Conservation (phyloP, 2,797 vertebrate species). For the Anabas testudineus region DNA sequence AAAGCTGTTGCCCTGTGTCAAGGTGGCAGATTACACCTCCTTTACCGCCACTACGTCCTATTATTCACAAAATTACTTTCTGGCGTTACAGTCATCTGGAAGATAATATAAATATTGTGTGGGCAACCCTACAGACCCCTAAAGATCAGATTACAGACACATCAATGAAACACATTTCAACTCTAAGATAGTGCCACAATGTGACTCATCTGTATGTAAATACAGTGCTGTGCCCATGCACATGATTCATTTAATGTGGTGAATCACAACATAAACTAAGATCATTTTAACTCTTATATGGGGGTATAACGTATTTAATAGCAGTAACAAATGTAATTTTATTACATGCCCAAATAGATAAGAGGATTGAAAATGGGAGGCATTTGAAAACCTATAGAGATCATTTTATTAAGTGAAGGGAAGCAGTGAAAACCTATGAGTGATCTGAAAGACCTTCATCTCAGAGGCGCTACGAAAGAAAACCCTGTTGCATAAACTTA, state of each 20-base stretch:
- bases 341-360: conserved; percentile 64
- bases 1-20: conserved; percentile 35
- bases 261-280: conserved; percentile 55
- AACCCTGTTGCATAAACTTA: conserved; percentile 15
- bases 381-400: conserved; percentile 43
- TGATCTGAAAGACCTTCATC: conserved; percentile 46
- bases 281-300: conserved; percentile 48
- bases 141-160: conserved; percentile 63
- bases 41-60: conserved; percentile 24
- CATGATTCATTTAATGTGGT: conserved; percentile 55
- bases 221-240: conserved; percentile 26
- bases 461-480: conserved; percentile 26
- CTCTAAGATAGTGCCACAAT: conserved; percentile 41
- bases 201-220: conserved; percentile 70
- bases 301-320: conserved; percentile 44
- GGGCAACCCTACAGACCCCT: conserved; percentile 49
- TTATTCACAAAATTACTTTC: conserved; percentile 70
- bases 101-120: conserved; percentile 66
- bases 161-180: conserved; percentile 63
- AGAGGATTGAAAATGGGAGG: conserved; percentile 38
- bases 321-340: conserved; percentile 57
- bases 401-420: conserved; percentile 62
- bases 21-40: conserved; percentile 43
- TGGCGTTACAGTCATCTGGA: conserved; percentile 63
- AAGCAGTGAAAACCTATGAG: conserved; percentile 30